Percentiles rank a stretch among this genome's conserved stretches.
phyloP scores from a whole-genome alignment of 2,113 vertebrate genomes.

The Nanorana parkeri region DNA sequence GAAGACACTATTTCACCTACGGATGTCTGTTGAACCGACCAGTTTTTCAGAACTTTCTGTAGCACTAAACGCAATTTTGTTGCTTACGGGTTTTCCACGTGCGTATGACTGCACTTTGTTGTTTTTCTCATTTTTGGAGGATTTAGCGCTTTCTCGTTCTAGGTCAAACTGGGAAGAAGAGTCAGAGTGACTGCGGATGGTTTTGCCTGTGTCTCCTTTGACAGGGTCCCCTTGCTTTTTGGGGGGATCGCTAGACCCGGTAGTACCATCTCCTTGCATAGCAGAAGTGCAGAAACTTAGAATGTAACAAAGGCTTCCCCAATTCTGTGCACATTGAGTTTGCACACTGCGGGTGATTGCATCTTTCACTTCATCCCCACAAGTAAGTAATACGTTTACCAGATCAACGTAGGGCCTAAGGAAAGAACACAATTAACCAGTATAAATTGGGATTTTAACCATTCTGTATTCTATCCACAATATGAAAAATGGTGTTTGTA shows the following conservation, averaged over 20 bases:
- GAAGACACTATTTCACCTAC: slow-evolving; percentile 85
- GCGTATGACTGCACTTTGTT: slow-evolving; percentile 75
- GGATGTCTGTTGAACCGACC: slow-evolving; percentile 86
- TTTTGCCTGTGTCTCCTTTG: slow-evolving; percentile 64
- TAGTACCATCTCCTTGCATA: slow-evolving; percentile 64
- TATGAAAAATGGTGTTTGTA: too few relatives aligned
- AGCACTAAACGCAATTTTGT: slow-evolving; percentile 79
- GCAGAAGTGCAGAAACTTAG: slow-evolving; percentile 86
- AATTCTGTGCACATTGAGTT: slow-evolving; percentile 93
- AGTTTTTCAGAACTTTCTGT: slow-evolving; percentile 81
- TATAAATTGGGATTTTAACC: neutral
- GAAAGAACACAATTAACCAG: neutral
- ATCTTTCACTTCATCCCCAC: slow-evolving; percentile 93
- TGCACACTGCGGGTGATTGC: slow-evolving; percentile 88
- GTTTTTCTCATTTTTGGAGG: slow-evolving; percentile 78
- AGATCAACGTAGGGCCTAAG: slow-evolving; percentile 92
- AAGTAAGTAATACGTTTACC: slow-evolving; percentile 92
- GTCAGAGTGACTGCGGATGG: slow-evolving; percentile 61
- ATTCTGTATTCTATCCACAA: neutral
- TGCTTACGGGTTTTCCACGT: slow-evolving; percentile 72
- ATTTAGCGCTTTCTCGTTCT: slow-evolving; percentile 71
- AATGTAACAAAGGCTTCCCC: slow-evolving; percentile 93
- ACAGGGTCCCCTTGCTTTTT: slow-evolving; percentile 60
- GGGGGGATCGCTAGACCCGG: slow-evolving; percentile 62
- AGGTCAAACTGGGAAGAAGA: slow-evolving; percentile 70